Percentiles rank a stretch among this genome's conserved stretches.
phyloP scores from a whole-genome alignment of 92 coral and sea anemone species.

The Porites evermanni region DNA sequence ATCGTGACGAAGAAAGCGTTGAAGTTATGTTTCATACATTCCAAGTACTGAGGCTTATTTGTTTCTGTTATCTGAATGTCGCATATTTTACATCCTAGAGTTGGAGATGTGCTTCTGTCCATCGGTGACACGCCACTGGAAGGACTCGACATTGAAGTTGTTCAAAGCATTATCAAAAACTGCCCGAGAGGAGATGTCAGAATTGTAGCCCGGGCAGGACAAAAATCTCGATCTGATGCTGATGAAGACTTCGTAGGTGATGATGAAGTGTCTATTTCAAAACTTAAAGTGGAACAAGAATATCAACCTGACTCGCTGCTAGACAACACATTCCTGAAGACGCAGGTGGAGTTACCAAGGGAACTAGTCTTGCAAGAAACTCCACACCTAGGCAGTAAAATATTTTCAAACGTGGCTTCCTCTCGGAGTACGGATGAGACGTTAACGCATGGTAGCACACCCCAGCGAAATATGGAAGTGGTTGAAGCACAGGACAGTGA shows the following conservation, averaged over 20 bases:
- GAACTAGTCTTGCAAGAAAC: background rate
- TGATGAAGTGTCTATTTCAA: background rate
- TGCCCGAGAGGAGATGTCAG: constrained; percentile 82
- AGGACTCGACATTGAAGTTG: constrained; percentile 64
- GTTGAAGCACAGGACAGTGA: background rate
- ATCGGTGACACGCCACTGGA: constrained; percentile 70
- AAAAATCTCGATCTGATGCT: background rate
- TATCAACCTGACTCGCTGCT: background rate
- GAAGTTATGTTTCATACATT: background rate
- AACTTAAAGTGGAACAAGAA: background rate
- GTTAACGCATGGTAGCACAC: background rate
- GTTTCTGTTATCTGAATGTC: background rate
- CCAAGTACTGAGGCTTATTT: background rate
- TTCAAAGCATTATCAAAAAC: constrained; percentile 73
- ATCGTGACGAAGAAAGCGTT: too few species aligned
- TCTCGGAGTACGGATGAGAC: background rate
- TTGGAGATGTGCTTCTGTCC: constrained; percentile 84
- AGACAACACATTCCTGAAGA: background rate
- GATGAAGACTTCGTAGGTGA: background rate
- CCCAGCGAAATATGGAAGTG: background rate
- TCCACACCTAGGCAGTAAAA: background rate
- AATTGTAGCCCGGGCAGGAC: constrained; percentile 77
- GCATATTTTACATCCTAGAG: constrained; percentile 49
- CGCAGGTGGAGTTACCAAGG: constrained; percentile 16
- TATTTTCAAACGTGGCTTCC: background rate